Evolutionary conservation across 2,888 invertebrate species (phyloP), one percentile per base, ranked within the genome.

Genomic region (Drosophila yooni): DNA sequence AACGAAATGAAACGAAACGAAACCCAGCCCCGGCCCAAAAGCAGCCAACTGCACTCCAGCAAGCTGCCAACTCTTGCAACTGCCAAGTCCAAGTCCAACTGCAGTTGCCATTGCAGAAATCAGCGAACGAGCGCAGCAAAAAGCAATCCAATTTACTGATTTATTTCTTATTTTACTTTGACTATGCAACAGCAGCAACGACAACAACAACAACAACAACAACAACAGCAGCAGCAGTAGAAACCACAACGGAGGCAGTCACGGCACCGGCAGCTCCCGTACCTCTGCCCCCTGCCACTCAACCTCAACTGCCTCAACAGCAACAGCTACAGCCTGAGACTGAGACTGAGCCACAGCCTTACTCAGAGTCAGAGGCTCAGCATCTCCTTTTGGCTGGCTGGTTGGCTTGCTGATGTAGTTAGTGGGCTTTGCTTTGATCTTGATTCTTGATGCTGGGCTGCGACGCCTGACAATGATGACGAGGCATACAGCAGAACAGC

Each of bases 111-210:
- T 77, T 79, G 72, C 69, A 62, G 70, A 86, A 83, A 81, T 88
- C 83, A 79, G 74, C 81, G 83, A 84, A 80, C 74, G 83, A 82
- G 74, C 83, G 70, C 74, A 73, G 79, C 87, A 89, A 85, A 85
- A 85, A 83, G 86, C 88, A 82, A 88, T 83, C 87, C 86, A 89
- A 91, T 89, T 89, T 83, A 88, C 90, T 91, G 89, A 91, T 91
- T 89, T 89, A 89, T 91, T 89, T 89, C 90, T 86, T 88, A 85
- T 86, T 88, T 88, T 90, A 89, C 86, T 88, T 90, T 88, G 79
- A 82, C 89, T 89, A 89, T 87, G 88, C 87, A 84, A 78, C 76
- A 76, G 53, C 82, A 68, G 40, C 74, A 70, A 34, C 73, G 66
- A 38, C 66, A 58, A n/a, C 65, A 65, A n/a, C 58, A 57, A 50